A percentile compares a stretch with the other conserved stretches of the same genome.
Evolutionary conservation across 2,797 vertebrate genomes (phyloP).

Genomic region (Gorsachius magnificus): DNA sequence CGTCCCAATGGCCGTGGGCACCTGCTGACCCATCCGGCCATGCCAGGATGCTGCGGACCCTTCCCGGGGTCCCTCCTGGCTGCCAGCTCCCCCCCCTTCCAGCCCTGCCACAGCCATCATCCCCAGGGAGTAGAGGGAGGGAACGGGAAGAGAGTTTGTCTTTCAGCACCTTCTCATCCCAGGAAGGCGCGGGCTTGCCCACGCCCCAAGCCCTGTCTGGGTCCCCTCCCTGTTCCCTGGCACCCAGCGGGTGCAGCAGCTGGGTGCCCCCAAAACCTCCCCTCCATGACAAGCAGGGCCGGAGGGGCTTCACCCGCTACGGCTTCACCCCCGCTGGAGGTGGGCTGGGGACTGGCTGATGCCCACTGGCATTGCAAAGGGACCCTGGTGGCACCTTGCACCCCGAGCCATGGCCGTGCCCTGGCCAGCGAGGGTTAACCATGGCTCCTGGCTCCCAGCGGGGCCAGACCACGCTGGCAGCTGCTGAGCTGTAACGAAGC

Average conservation of each 20-base stretch:
- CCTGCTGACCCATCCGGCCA: rapidly evolving
- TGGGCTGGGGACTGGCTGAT: rapidly evolving
- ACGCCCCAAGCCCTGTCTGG: slow-evolving; percentile 46
- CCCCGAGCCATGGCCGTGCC: rapidly evolving
- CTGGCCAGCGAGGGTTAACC: neutral
- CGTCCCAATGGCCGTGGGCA: rapidly evolving
- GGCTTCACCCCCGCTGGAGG: rapidly evolving
- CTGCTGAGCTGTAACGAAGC: neutral
- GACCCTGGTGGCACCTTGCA: rapidly evolving
- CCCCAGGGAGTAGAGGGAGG: neutral
- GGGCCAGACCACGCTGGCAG: neutral
- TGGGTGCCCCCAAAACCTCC: neutral
- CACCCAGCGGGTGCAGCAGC: slow-evolving; percentile 1
- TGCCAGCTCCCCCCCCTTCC: neutral
- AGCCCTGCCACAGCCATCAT: neutral
- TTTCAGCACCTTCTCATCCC: slow-evolving; percentile 61
- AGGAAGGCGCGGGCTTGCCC: slow-evolving; percentile 25
- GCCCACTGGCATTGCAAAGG: neutral
- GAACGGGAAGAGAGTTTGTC: neutral
- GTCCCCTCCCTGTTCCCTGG: slow-evolving; percentile 61
- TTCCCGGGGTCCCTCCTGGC: rapidly evolving
- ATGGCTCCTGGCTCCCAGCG: rapidly evolving
- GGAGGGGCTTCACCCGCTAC: rapidly evolving
- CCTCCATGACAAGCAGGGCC: rapidly evolving
- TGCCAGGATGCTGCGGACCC: rapidly evolving